Percentiles rank a stretch among this genome's conserved stretches.
These are phyloP conservation scores for Heliconius hermathena DNA, from an alignment of 1,140 invertebrate species.

Conservation along the genomic window DNA sequence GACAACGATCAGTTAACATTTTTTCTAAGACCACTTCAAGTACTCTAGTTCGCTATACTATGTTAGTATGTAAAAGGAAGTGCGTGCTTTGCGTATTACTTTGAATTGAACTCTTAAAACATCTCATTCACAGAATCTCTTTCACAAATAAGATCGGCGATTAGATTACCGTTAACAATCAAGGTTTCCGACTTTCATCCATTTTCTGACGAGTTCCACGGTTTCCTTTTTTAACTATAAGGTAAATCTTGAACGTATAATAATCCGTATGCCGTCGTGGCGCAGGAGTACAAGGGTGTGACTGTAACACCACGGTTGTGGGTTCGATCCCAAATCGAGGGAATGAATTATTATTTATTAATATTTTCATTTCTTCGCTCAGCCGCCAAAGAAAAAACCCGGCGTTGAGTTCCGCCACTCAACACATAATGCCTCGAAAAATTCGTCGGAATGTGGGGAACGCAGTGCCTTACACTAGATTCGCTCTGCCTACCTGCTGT, in stretches of 20 bases:
- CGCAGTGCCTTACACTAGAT: no score
- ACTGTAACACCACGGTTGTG: no score
- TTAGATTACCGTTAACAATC: slow-evolving; percentile 1
- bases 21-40: not conserved
- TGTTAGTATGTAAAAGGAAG: slow-evolving; percentile 17
- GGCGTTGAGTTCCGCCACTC: no score
- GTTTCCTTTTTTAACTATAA: not conserved
- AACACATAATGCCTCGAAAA: no score
- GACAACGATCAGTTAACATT: not conserved
- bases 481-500: no score
- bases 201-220: not conserved
- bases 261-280: no score
- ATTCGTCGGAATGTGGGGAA: no score
- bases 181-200: not conserved
- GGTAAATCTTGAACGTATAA: not conserved
- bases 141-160: not conserved
- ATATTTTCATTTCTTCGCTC: no score
- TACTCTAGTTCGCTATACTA: not conserved
- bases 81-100: slow-evolving; percentile 19
- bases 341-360: no score
- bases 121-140: slow-evolving; percentile 14
- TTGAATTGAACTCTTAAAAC: slow-evolving; percentile 17
- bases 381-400: no score
- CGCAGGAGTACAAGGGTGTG: no score
- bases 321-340: no score